A percentile compares a stretch with the other conserved stretches of the same genome.
Conservation (phyloP, 2,888 invertebrate species). For the Thysanoteuthis rhombus region DNA sequence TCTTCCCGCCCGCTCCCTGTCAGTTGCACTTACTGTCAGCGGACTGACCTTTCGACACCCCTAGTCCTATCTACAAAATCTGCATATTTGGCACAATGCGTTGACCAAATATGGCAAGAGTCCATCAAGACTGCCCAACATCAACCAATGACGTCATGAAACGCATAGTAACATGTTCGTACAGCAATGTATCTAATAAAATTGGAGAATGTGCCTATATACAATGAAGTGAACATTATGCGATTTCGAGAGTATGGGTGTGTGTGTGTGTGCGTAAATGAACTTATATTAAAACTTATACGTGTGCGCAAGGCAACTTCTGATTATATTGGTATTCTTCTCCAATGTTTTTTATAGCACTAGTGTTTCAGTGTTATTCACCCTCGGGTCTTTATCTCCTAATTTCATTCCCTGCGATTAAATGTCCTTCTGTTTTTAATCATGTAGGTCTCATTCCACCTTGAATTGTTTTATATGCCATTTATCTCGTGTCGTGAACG, state of each 20-base stretch:
- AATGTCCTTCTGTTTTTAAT: no score
- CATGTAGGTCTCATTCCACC: no score
- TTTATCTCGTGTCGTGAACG: no score
- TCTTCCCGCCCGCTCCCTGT: neutral
- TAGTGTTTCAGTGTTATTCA: no score
- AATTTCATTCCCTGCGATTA: no score
- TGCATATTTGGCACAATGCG: neutral
- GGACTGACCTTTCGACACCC: neutral
- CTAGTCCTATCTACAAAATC: neutral
- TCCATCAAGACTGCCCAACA: neutral
- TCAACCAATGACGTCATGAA: neutral
- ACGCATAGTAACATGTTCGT: neutral
- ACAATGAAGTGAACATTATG: neutral
- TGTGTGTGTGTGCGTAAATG: neutral
- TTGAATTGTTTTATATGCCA: no score
- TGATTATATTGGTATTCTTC: no score
- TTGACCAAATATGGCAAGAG: neutral
- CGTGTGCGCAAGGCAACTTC: neutral
- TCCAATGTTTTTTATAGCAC: no score
- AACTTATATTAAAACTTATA: neutral
- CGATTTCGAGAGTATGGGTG: neutral
- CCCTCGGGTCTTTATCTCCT: no score
- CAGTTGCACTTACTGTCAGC: neutral
- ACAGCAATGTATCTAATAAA: neutral
- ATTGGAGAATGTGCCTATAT: neutral